These are phyloP conservation scores for Ammodytes marinus DNA, from an alignment of 2,113 vertebrate species.

Conservation along the genomic window DNA sequence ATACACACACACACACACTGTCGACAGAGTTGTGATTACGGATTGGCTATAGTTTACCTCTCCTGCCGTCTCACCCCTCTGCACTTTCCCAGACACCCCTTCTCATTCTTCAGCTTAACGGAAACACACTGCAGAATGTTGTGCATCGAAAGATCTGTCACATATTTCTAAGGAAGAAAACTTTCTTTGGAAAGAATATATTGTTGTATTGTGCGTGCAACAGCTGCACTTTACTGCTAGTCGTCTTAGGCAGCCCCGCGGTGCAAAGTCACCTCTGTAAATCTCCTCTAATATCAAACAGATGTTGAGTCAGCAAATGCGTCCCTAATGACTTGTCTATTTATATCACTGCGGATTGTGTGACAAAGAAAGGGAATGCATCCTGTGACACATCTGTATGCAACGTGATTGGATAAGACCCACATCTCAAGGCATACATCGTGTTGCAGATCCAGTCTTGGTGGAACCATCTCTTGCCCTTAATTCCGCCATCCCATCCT, in stretches of 20 bases:
- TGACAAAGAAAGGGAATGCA: slow-evolving; percentile 31
- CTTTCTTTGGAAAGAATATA: no score
- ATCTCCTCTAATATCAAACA: slow-evolving; percentile 33
- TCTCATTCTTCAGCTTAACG: not conserved
- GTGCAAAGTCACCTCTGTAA: slow-evolving; percentile 23
- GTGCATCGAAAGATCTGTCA: not conserved
- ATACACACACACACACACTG: not conserved
- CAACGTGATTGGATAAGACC: slow-evolving; percentile 29
- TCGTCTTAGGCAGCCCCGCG: not conserved
- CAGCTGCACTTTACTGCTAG: not conserved
- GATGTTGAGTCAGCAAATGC: slow-evolving; percentile 41
- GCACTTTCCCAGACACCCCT: not conserved
- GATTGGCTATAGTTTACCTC: slow-evolving; percentile 8
- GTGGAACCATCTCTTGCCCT: slow-evolving; percentile 11
- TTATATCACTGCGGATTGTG: slow-evolving; percentile 18
- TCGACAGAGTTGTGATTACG: slow-evolving; percentile 12
- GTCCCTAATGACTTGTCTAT: slow-evolving; percentile 24
- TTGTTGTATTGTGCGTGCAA: not conserved
- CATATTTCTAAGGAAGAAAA: not conserved
- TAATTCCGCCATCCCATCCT: slow-evolving; percentile 28
- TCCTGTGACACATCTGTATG: slow-evolving; percentile 13
- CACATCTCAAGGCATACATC: slow-evolving; percentile 16
- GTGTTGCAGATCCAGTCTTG: slow-evolving; percentile 1
- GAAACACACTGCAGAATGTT: not conserved
- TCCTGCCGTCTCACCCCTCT: not conserved